These are phyloP conservation scores for Atractosteus spatula DNA, from an alignment of 2,113 vertebrate genomes.

Conservation along the genomic window DNA sequence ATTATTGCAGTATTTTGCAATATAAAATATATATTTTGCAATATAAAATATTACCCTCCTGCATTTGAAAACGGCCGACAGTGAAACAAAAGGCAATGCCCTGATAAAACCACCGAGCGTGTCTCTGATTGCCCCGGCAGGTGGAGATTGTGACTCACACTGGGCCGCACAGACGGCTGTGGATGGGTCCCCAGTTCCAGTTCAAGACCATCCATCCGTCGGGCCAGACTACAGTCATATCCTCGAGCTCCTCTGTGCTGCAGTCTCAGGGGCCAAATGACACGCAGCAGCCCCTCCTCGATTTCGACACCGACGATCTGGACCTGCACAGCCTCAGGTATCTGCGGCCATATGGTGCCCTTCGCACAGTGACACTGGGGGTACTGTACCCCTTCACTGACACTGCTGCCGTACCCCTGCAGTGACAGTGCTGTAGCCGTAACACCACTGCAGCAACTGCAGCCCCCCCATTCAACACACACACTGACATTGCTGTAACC, in stretches of 20 bases:
- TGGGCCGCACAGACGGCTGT: slow-evolving; percentile 88
- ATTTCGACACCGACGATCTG: slow-evolving; percentile 94
- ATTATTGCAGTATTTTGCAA: too few species aligned
- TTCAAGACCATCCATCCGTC: slow-evolving; percentile 98
- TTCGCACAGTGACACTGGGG: background rate
- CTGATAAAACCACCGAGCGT: background rate
- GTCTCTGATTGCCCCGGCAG: slow-evolving; percentile 54
- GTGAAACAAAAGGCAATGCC: background rate
- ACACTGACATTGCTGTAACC: background rate
- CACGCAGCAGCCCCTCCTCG: slow-evolving; percentile 88
- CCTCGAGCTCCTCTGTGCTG: slow-evolving; percentile 93
- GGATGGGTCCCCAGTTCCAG: slow-evolving; percentile 99
- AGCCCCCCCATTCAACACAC: background rate
- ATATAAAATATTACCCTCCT: too few species aligned
- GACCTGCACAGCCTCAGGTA: slow-evolving; percentile 96
- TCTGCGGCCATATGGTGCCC: background rate
- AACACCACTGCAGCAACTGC: background rate
- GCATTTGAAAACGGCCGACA: too few species aligned
- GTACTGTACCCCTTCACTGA: background rate
- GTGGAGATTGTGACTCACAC: slow-evolving; percentile 98
- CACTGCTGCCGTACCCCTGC: background rate
- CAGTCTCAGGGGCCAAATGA: slow-evolving; percentile 91
- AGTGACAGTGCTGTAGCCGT: background rate
- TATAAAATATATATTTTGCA: too few species aligned
- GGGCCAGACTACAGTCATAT: slow-evolving; percentile 95